Conservation (phyloP, 2,797 vertebrate genomes). For the Antrozous pallidus region DNA sequence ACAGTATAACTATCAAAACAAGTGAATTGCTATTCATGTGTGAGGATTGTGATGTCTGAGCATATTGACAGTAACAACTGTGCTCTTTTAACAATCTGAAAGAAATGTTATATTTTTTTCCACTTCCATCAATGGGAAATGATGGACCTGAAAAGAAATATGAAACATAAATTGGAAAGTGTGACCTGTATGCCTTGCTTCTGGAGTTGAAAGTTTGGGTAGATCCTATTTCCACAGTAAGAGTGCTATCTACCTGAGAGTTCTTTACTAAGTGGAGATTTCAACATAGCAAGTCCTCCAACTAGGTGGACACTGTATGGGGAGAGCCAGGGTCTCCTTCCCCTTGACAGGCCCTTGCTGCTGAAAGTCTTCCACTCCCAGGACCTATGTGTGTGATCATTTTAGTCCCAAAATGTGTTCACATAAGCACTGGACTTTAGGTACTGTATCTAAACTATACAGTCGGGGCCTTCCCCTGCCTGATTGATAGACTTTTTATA, state of each 20-base stretch:
- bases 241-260: background rate
- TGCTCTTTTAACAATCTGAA: background rate
- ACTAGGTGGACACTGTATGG: background rate
- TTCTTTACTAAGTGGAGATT: background rate
- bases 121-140: background rate
- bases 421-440: background rate
- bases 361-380: background rate
- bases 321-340: background rate
- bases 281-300: background rate
- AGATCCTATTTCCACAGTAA: background rate
- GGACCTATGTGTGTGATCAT: background rate
- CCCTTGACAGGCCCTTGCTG: background rate
- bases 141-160: background rate
- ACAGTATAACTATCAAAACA: background rate
- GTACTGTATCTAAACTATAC: background rate
- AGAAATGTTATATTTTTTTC: background rate
- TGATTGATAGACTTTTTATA: background rate
- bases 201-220: background rate
- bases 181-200: background rate
- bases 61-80: background rate
- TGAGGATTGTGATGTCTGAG: background rate
- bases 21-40: background rate
- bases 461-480: background rate
- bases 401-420: background rate
- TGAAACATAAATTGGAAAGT: background rate